Evolutionary conservation across 2,888 invertebrate species (phyloP).

Genomic region (Ornithoptera priamus): DNA sequence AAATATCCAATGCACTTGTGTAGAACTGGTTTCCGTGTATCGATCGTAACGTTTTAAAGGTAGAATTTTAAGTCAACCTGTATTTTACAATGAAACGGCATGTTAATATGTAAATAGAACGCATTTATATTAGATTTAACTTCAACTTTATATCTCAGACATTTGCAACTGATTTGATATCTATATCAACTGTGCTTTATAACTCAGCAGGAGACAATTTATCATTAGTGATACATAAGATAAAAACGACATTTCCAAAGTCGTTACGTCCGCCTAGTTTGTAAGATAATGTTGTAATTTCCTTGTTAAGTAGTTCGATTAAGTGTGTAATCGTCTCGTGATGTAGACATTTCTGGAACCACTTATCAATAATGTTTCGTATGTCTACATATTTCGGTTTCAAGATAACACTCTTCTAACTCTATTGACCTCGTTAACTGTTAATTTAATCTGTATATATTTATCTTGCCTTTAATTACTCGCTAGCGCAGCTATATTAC

Average conservation of each 20-base stretch:
- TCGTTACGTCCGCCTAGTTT: conserved; percentile 9
- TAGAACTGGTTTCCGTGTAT: conserved; percentile 39
- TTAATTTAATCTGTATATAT: not conserved
- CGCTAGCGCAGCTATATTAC: no score
- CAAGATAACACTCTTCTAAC: conserved; percentile 6
- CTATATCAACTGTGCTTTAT: conserved; percentile 27
- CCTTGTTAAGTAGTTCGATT: conserved; percentile 20
- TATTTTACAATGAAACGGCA: conserved; percentile 26
- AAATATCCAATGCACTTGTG: conserved; percentile 57
- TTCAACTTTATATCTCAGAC: conserved; percentile 19
- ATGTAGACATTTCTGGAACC: conserved; percentile 9
- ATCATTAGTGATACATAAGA: conserved; percentile 20
- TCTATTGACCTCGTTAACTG: conserved; percentile 4
- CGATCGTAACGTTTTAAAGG: conserved; percentile 21
- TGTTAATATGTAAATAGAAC: conserved; percentile 28
- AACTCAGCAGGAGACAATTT: conserved; percentile 17
- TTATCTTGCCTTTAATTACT: not conserved
- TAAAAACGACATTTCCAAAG: conserved; percentile 25
- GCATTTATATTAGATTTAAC: conserved; percentile 23
- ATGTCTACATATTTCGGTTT: conserved; percentile 15
- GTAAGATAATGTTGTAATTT: conserved; percentile 21
- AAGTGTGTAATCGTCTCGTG: conserved; percentile 14
- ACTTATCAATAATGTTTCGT: conserved; percentile 5
- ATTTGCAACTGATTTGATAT: conserved; percentile 29
- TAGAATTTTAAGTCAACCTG: conserved; percentile 21